phyloP scores from a whole-genome alignment of 2,113 vertebrate genomes.

The Eubucco bourcierii region DNA sequence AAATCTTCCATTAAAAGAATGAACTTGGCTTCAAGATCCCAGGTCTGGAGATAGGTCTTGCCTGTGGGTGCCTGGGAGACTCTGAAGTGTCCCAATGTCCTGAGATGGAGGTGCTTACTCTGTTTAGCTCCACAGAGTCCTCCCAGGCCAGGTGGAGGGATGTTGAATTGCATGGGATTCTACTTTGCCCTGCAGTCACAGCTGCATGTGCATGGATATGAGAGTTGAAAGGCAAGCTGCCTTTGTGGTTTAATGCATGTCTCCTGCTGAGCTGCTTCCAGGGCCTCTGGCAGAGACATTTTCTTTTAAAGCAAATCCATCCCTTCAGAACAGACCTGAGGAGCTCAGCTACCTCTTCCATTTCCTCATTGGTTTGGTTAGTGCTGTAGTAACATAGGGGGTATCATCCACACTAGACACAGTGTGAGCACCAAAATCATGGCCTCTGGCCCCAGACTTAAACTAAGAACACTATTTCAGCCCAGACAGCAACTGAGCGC shows the following conservation, averaged over 20 bases:
- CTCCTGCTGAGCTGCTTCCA: not conserved
- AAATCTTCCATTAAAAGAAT: not conserved
- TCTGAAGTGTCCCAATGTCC: accelerated
- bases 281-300: not conserved
- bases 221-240: not conserved
- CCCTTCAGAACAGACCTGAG: not conserved
- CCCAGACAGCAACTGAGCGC: too few relatives aligned
- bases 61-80: not conserved
- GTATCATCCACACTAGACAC: not conserved
- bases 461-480: not conserved
- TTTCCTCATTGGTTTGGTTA: not conserved
- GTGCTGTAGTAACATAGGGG: not conserved
- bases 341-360: accelerated
- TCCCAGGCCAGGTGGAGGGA: not conserved
- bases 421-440: not conserved
- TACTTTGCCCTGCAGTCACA: not conserved
- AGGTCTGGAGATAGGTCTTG: not conserved
- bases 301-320: not conserved
- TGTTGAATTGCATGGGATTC: not conserved
- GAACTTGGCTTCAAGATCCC: not conserved
- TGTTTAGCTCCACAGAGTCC: not conserved
- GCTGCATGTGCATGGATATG: not conserved
- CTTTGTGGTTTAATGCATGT: not conserved
- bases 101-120: not conserved
- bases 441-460: not conserved